Conservation (phyloP, 1,140 invertebrate genomes). For the Meloidogyne floridensis region DNA sequence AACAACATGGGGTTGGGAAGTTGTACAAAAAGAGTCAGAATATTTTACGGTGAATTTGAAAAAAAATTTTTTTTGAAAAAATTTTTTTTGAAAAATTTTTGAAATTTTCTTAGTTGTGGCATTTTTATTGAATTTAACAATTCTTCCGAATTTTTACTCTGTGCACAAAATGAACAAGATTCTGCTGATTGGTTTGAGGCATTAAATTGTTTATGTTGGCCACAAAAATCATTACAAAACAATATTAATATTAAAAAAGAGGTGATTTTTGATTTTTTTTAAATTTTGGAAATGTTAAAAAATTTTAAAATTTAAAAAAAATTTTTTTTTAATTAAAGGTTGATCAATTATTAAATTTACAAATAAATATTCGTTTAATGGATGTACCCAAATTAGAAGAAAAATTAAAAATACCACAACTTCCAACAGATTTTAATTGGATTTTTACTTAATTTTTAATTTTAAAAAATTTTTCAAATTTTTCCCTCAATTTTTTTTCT, state of each 20-base stretch:
- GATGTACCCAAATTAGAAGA: slow-evolving; percentile 24
- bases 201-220: slow-evolving; percentile 35
- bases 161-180: slow-evolving; percentile 34
- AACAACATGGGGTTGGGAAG: slow-evolving; percentile 30
- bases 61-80: slow-evolving; percentile 7
- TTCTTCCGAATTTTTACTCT: slow-evolving; percentile 22
- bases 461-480: background rate
- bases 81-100: slow-evolving; percentile 23
- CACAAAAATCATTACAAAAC: slow-evolving; percentile 32
- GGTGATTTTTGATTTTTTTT: slow-evolving; percentile 8
- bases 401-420: slow-evolving; percentile 22
- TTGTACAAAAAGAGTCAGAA: slow-evolving; percentile 39
- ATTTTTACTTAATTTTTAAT: slow-evolving; percentile 22
- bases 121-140: slow-evolving; percentile 37
- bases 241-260: slow-evolving; percentile 28
- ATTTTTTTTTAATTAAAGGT: slow-evolving; percentile 29
- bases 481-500: background rate
- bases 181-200: slow-evolving; percentile 32
- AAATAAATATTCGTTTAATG: slow-evolving; percentile 37
- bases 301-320: background rate
- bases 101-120: slow-evolving; percentile 24
- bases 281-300: background rate
- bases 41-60: slow-evolving; percentile 1
- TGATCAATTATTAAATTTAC: slow-evolving; percentile 39
- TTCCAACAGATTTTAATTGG: slow-evolving; percentile 45